phyloP scores from a whole-genome alignment of 2,888 invertebrate genomes.

The Eristalis pertinax region DNA sequence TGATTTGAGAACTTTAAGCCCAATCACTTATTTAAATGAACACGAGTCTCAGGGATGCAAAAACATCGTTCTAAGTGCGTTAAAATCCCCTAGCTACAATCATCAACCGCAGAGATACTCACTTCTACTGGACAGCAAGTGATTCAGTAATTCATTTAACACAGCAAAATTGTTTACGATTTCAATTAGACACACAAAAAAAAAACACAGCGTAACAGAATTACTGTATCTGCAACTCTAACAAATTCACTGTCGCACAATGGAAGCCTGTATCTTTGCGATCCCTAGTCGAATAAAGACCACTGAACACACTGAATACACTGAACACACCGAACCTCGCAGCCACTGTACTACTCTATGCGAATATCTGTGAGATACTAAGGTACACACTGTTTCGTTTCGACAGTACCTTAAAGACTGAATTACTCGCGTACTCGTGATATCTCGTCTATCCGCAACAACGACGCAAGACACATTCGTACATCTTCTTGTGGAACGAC shows the following conservation, averaged over 20 bases:
- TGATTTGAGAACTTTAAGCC: not conserved
- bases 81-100: not conserved
- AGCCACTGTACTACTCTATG: not conserved
- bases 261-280: not conserved
- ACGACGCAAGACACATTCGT: constrained; percentile 5
- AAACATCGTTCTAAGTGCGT: not conserved
- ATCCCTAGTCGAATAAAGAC: not conserved
- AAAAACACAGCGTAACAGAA: too few species aligned
- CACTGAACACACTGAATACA: not conserved
- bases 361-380: constrained; percentile 9
- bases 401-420: constrained; percentile 37
- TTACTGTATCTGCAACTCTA: not conserved
- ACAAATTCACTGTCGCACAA: constrained; percentile 6
- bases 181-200: constrained; percentile 24
- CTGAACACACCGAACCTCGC: too few species aligned
- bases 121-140: not conserved
- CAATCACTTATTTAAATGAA: not conserved
- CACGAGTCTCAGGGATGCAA: not conserved
- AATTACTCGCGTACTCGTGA: not conserved
- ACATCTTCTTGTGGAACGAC: constrained; percentile 21
- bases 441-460: not conserved
- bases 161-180: constrained; percentile 28
- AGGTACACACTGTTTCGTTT: not conserved
- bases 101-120: not conserved
- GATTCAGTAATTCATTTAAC: constrained; percentile 35